phyloP scores from a whole-genome alignment of 2,113 vertebrate genomes.

The Rutilus rutilus region DNA sequence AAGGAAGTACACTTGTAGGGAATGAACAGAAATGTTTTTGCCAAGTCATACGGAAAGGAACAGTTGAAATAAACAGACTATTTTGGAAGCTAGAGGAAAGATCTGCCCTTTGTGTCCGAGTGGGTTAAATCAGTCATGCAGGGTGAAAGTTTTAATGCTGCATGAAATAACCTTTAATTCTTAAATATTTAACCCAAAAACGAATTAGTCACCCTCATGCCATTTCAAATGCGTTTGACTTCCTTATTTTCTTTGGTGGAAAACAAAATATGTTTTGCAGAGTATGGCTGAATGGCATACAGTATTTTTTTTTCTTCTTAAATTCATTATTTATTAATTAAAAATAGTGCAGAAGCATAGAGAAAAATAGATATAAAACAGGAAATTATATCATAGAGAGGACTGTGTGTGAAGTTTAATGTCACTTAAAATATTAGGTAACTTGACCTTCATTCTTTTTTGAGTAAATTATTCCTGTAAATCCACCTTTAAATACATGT shows the following conservation, averaged over 20 bases:
- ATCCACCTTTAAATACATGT: not conserved
- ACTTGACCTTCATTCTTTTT: not conserved
- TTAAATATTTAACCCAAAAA: not conserved
- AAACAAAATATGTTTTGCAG: too few species aligned
- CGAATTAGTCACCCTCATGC: not conserved
- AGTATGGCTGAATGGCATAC: too few species aligned
- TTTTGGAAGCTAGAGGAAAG: slow-evolving; percentile 31
- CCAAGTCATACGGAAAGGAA: slow-evolving; percentile 44
- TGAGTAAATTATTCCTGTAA: not conserved
- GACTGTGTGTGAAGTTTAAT: not conserved
- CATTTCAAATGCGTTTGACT: not conserved
- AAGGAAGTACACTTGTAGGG: not conserved
- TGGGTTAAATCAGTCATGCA: not conserved
- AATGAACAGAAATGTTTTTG: slow-evolving; percentile 33
- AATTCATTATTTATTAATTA: too few species aligned
- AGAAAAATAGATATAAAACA: not conserved
- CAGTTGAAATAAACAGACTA: slow-evolving; percentile 4
- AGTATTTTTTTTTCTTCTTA: too few species aligned
- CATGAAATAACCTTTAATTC: slow-evolving; percentile 4
- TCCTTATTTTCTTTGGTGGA: too few species aligned
- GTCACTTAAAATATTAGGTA: not conserved
- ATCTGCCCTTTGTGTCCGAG: slow-evolving; percentile 29
- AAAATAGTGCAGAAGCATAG: not conserved
- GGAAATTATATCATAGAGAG: not conserved
- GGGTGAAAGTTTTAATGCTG: not conserved